Evolutionary conservation across 2,113 vertebrate genomes (phyloP).

Genomic region (Megaptera novaeangliae): DNA sequence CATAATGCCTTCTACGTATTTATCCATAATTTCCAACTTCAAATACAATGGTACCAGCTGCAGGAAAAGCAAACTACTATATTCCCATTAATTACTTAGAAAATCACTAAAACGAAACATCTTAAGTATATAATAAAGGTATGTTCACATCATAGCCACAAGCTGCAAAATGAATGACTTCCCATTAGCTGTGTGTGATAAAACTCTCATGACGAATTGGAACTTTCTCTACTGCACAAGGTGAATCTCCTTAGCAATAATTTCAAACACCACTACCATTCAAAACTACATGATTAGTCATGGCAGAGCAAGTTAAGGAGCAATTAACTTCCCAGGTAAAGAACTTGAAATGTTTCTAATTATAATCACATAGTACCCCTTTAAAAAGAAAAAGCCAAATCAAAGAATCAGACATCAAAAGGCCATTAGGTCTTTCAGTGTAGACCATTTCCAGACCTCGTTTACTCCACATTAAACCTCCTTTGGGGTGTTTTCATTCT

Average conservation of each 20-base stretch:
- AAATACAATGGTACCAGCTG: conserved; percentile 54
- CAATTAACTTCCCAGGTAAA: conserved; percentile 53
- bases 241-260: not conserved
- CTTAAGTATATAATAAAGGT: conserved; percentile 29
- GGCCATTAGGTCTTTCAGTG: conserved; percentile 55
- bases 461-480: conserved; percentile 60
- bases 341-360: conserved; percentile 66
- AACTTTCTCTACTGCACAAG: not conserved
- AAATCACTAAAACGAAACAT: conserved; percentile 59
- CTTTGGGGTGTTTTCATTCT: conserved; percentile 59
- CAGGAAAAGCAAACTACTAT: conserved; percentile 61
- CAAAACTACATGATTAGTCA: not conserved
- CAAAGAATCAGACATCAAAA: conserved; percentile 76
- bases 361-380: conserved; percentile 67
- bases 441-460: conserved; percentile 65
- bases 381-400: conserved; percentile 63
- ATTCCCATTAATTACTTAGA: conserved; percentile 45
- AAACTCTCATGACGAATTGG: not conserved
- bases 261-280: not conserved
- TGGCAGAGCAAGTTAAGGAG: not conserved
- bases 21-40: not conserved
- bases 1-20: conserved; percentile 30
- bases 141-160: not conserved
- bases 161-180: not conserved
- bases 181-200: not conserved